Percentiles rank a stretch among this genome's conserved stretches.
Conservation (phyloP, 2,888 invertebrate genomes). For the Hartigia nigra region DNA sequence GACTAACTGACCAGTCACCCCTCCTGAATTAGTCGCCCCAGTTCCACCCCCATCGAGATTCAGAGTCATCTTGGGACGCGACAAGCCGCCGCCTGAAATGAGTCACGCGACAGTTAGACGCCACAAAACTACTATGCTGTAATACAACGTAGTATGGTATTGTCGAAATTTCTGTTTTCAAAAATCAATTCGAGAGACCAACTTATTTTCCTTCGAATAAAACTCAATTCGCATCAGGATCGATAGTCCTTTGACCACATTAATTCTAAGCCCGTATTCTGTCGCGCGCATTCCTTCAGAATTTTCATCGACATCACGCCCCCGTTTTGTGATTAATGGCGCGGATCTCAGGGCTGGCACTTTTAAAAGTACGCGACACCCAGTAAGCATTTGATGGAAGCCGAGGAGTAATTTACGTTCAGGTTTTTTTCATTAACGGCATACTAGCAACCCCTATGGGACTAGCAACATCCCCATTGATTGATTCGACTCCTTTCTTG, state of each 20-base stretch:
- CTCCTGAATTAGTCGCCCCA: conserved; percentile 54
- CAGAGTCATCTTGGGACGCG: conserved; percentile 78
- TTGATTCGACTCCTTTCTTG: neutral
- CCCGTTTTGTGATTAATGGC: neutral
- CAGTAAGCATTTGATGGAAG: neutral
- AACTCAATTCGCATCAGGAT: neutral
- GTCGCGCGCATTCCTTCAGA: neutral
- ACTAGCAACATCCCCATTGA: neutral
- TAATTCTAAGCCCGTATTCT: neutral
- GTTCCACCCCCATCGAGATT: conserved; percentile 73
- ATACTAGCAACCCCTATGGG: neutral
- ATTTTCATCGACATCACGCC: neutral
- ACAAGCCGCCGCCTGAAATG: conserved; percentile 60
- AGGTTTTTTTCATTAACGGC: neutral
- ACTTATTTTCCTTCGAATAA: neutral
- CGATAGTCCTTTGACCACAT: neutral
- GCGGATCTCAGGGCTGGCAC: neutral
- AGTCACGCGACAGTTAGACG: conserved; percentile 43
- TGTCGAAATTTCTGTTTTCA: neutral
- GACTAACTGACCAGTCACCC: conserved; percentile 46
- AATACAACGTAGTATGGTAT: neutral
- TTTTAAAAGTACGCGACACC: neutral
- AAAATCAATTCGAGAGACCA: neutral
- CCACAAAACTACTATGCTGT: conserved; percentile 5
- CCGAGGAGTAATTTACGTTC: neutral